These are phyloP conservation scores for human (Homo sapiens) DNA, from an alignment of 2,113 vertebrate genomes.

Conservation along the genomic window DNA sequence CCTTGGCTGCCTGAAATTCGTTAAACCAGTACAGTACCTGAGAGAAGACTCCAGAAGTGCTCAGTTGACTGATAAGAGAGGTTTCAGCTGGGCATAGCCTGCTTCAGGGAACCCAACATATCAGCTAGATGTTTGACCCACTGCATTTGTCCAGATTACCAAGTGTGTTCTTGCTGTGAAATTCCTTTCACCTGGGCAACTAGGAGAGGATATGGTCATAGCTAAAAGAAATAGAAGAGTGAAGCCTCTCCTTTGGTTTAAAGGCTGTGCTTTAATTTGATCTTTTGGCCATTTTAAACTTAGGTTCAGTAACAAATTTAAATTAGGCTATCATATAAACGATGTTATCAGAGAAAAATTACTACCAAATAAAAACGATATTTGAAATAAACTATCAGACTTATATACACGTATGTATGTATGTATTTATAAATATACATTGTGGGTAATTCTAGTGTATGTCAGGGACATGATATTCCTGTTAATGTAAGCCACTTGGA, in stretches of 20 bases:
- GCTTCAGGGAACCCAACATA: not conserved
- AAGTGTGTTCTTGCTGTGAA: not conserved
- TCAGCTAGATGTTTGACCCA: not conserved
- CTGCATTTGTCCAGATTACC: not conserved
- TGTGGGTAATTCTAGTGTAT: not conserved
- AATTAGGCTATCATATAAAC: not conserved
- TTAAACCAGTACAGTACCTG: not conserved
- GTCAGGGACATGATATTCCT: not conserved
- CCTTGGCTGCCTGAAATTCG: not conserved
- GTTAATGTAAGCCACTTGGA: not conserved
- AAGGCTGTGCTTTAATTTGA: not conserved
- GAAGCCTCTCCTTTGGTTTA: not conserved
- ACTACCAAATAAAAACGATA: not conserved
- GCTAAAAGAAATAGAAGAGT: not conserved
- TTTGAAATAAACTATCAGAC: not conserved
- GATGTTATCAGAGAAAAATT: not conserved
- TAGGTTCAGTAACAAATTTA: not conserved
- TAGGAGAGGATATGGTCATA: not conserved
- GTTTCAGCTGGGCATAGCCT: not conserved
- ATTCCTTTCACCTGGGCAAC: not conserved
- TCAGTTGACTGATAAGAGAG: not conserved
- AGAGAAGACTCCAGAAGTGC: not conserved
- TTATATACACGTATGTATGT: not conserved
- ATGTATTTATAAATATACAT: not conserved
- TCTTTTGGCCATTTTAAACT: not conserved